Evolutionary conservation across 92 coral and sea anemone species (phyloP), one percentile per base, ranked within the genome.

Genomic region (Umimayanthus chanpuru): DNA sequence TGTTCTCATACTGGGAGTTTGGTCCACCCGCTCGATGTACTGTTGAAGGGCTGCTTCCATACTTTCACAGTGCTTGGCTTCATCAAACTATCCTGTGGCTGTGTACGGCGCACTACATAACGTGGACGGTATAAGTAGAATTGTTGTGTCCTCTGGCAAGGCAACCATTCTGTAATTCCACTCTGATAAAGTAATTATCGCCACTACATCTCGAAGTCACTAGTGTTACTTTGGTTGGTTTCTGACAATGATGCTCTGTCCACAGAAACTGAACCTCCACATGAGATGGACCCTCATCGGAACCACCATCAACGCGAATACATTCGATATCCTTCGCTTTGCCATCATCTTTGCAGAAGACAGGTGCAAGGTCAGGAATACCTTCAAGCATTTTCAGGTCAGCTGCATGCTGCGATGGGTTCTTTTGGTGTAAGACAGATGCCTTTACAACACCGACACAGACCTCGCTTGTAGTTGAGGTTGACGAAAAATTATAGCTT

Each of bases 191-290:
- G 36, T 82, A 90, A 38, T 88, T 85, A 80, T 90, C 93, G 21
- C 95, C 95, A 82, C 95, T 93, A 44, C 88, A 66, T 85, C 95
- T 85, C 4, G 95, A 75, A 61, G 90, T 90, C 1, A 90, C 88
- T 14, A 83, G 90, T 6, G 95, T 93, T 65, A 80, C 71, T 80
- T 55, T 80, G 25, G 84, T 80, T 55, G 84, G 84, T 28, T 2
- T 26, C 47, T 53, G 39, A 9, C 39, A 28, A 56, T 80, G 71
- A 11, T 29, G 43, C 44, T 80, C 84, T n/a, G n/a, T n/a, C n/a
- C n/a, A n/a, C 28, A 80, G 49, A 80, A 56, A 80, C 70, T 80
- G 84, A 3, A 80, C 71, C 26, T 80, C 84, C 43, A 53, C 44
- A 80, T 80, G 84, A 55, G 71, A 53, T 41, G 84, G 9, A 72